phyloP scores from a whole-genome alignment of 2,888 invertebrate genomes.

The Taphrorychus bicolor region DNA sequence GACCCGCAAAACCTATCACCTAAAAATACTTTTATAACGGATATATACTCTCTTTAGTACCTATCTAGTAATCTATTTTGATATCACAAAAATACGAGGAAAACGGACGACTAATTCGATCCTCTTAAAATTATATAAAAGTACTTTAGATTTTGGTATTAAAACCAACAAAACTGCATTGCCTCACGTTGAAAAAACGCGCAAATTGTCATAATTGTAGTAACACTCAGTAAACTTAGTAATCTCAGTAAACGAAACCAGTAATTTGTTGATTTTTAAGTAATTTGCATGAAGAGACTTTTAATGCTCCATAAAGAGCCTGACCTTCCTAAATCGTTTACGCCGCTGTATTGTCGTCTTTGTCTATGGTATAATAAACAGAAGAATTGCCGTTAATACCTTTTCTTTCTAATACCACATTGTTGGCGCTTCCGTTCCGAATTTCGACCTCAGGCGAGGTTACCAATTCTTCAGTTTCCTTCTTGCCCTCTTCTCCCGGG shows the following conservation, averaged over 20 bases:
- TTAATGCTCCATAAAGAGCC: background rate
- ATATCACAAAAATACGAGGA: background rate
- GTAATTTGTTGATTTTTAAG: background rate
- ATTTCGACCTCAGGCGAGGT: background rate
- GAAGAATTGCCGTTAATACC: background rate
- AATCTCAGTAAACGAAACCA: background rate
- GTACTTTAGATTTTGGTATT: background rate
- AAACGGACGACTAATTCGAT: too few species aligned
- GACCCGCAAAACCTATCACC: background rate
- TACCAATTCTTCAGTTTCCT: constrained; percentile 54
- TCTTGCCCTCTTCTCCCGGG: constrained; percentile 48
- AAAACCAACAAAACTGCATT: background rate
- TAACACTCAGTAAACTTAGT: background rate
- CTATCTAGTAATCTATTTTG: background rate
- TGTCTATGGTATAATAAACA: background rate
- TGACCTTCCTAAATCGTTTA: background rate
- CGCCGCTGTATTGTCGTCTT: background rate
- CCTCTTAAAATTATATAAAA: too few species aligned
- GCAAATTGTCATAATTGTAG: too few species aligned
- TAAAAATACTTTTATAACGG: background rate
- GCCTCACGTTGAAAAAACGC: too few species aligned
- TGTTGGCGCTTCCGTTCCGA: background rate
- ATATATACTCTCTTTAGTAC: background rate
- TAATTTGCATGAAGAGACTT: background rate
- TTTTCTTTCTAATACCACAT: background rate